These are phyloP conservation scores for Pristionchus japonicus DNA, from an alignment of 2,888 invertebrate species.

Conservation along the genomic window DNA sequence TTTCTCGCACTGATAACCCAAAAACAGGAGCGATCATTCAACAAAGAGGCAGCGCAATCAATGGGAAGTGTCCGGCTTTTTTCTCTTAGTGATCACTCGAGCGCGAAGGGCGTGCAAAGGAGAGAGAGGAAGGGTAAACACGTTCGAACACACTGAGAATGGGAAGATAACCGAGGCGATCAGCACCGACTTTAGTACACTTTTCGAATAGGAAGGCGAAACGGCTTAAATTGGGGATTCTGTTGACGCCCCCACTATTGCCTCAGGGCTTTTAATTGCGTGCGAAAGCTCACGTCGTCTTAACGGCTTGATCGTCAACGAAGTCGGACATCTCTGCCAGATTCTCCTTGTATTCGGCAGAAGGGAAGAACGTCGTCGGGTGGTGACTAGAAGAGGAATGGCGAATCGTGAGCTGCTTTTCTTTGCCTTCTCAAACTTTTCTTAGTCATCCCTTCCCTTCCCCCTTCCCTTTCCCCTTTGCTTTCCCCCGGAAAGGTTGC, in stretches of 20 bases:
- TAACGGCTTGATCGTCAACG: background rate
- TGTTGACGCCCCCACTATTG: background rate
- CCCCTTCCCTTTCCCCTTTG: background rate
- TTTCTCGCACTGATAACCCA: background rate
- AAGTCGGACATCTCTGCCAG: background rate
- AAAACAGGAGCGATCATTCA: background rate
- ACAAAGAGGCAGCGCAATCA: slow-evolving; percentile 4
- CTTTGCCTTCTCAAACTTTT: slow-evolving; percentile 10
- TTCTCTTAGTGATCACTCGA: slow-evolving; percentile 16
- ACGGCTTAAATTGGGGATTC: too few species aligned
- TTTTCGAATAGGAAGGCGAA: too few species aligned
- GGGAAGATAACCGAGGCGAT: background rate
- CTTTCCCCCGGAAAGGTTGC: slow-evolving; percentile 15
- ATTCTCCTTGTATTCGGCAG: background rate
- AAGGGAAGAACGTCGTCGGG: background rate
- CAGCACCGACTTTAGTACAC: background rate
- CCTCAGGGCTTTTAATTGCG: background rate
- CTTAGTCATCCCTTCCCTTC: slow-evolving; percentile 39
- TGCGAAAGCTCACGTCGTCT: background rate
- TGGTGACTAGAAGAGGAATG: background rate
- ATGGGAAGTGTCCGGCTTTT: slow-evolving; percentile 24
- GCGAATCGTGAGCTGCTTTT: background rate
- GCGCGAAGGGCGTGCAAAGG: slow-evolving; percentile 23
- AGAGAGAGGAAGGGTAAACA: background rate
- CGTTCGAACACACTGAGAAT: background rate